Conservation (phyloP, 2,888 invertebrate species). For the Trichacis sp. region DNA sequence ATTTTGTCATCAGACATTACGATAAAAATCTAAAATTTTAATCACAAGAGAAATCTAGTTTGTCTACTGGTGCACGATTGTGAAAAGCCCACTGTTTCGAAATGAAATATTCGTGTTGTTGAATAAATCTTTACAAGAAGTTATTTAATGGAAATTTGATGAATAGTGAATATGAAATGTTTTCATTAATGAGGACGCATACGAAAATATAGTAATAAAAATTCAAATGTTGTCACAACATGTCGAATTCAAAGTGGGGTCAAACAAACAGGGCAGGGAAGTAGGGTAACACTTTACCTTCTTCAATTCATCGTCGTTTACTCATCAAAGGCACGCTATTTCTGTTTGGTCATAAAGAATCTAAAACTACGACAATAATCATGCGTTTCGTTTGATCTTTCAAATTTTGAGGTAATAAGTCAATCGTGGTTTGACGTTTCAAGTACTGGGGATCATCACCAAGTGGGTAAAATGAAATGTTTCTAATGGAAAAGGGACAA, state of each 20-base stretch:
- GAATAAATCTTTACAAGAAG: neutral
- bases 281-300: slow-evolving; percentile 24
- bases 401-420: neutral
- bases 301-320: slow-evolving; percentile 2
- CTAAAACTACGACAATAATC: slow-evolving; percentile 12
- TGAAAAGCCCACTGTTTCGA: slow-evolving; percentile 41
- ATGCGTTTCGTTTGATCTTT: slow-evolving; percentile 18
- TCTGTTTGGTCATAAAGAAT: slow-evolving; percentile 9
- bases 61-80: slow-evolving; percentile 4
- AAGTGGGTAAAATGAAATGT: neutral
- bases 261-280: neutral
- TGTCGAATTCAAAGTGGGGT: neutral
- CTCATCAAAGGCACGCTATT: slow-evolving; percentile 8
- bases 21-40: slow-evolving; percentile 10
- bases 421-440: neutral
- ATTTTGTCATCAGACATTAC: neutral
- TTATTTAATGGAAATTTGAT: neutral
- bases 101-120: neutral
- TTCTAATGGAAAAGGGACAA: neutral
- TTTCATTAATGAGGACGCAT: neutral
- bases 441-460: slow-evolving; percentile 4
- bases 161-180: neutral
- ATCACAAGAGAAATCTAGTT: slow-evolving; percentile 16
- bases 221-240: neutral
- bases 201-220: neutral